phyloP scores from a whole-genome alignment of 92 coral and sea anemone genomes.

The Galaxea fascicularis region DNA sequence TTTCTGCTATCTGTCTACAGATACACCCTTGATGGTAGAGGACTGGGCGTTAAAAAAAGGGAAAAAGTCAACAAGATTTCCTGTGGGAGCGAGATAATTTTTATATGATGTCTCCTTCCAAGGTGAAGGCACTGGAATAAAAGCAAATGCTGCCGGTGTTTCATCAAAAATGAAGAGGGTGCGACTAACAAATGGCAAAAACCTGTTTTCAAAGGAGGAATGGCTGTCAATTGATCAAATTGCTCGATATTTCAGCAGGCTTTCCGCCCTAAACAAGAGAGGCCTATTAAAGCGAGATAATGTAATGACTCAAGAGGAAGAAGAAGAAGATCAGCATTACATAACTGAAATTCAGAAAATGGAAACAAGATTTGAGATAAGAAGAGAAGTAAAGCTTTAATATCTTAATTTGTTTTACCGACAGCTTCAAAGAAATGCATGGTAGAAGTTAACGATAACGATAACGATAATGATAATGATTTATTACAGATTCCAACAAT shows the following conservation, averaged over 20 bases:
- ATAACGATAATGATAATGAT: too few relatives aligned
- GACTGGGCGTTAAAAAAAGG: slow-evolving; percentile 33
- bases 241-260: slow-evolving; percentile 39
- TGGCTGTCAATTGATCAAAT: slow-evolving; percentile 44
- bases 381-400: slow-evolving; percentile 24
- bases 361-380: not conserved
- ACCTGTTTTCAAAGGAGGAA: slow-evolving; percentile 23
- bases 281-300: slow-evolving; percentile 21
- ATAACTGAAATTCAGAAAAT: slow-evolving; percentile 9
- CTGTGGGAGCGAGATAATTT: not conserved
- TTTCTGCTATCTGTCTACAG: not conserved
- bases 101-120: slow-evolving; percentile 21
- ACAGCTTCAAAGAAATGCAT: too few relatives aligned
- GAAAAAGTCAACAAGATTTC: slow-evolving; percentile 20
- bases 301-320: not conserved
- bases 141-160: slow-evolving; percentile 35
- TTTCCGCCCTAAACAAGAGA: slow-evolving; percentile 32
- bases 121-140: slow-evolving; percentile 17
- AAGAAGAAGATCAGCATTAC: slow-evolving; percentile 17
- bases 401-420: too few relatives aligned
- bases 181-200: slow-evolving; percentile 16
- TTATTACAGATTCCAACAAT: too few relatives aligned
- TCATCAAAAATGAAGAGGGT: slow-evolving; percentile 33
- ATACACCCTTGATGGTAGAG: not conserved
- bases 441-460: too few relatives aligned